These are phyloP conservation scores for Andrena camellia DNA, from an alignment of 2,888 invertebrate species.

Conservation along the genomic window DNA sequence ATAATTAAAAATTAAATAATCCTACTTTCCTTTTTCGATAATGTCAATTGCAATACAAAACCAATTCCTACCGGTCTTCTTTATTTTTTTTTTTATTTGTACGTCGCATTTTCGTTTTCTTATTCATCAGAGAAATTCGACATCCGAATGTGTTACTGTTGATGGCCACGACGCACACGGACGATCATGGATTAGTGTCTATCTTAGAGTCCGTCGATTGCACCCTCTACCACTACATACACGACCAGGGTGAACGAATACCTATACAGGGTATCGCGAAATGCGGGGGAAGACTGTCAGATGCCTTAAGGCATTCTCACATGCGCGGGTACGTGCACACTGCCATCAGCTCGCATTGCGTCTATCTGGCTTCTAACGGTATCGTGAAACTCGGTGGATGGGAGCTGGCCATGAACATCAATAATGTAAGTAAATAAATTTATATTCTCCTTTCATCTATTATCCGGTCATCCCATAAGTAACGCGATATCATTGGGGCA, in stretches of 20 bases:
- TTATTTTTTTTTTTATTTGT: background rate
- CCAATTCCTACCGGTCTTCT: background rate
- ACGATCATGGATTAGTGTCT: conserved; percentile 76
- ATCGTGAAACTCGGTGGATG: conserved; percentile 80
- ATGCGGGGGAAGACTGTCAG: conserved; percentile 76
- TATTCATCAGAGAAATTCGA: conserved; percentile 75
- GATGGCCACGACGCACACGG: conserved; percentile 78
- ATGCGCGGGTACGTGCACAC: conserved; percentile 80
- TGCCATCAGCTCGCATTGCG: conserved; percentile 79
- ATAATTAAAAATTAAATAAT: background rate
- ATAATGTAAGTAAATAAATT: conserved; percentile 64
- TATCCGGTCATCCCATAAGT: background rate
- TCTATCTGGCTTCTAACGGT: conserved; percentile 77
- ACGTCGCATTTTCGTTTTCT: background rate
- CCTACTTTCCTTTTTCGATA: background rate
- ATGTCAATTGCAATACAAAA: background rate
- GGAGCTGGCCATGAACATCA: conserved; percentile 75
- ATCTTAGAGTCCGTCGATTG: conserved; percentile 80
- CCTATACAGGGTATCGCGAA: conserved; percentile 76
- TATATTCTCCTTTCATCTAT: background rate
- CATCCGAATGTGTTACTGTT: conserved; percentile 79
- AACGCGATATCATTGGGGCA: background rate
- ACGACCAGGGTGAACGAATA: conserved; percentile 78
- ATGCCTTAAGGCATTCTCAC: conserved; percentile 77
- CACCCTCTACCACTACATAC: conserved; percentile 79